Evolutionary conservation across 2,888 invertebrate species (phyloP).

Genomic region (Cerceris ruficornis): DNA sequence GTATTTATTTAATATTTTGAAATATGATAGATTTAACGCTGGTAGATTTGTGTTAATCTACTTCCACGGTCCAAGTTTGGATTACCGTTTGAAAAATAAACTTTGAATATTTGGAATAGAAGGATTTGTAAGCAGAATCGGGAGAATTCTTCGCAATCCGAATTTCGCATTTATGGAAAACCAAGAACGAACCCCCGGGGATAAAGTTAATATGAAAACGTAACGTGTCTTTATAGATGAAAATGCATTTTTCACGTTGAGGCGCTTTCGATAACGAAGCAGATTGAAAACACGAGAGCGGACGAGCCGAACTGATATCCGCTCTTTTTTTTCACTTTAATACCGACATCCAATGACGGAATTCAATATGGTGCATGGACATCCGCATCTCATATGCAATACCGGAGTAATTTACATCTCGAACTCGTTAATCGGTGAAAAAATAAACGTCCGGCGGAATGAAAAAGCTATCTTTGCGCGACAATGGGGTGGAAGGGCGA

Average conservation of each 20-base stretch:
- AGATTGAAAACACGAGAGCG: slow-evolving; percentile 13
- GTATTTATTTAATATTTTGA: too few species aligned
- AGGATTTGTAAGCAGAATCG: too few species aligned
- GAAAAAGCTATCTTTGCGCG: slow-evolving; percentile 59
- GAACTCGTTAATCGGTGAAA: slow-evolving; percentile 54
- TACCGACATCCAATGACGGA: slow-evolving; percentile 49
- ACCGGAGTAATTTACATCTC: slow-evolving; percentile 63
- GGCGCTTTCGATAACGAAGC: slow-evolving; percentile 45
- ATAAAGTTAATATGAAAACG: too few species aligned
- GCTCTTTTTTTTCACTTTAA: slow-evolving; percentile 22
- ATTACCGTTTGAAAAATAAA: too few species aligned
- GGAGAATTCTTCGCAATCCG: too few species aligned
- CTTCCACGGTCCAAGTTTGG: too few species aligned
- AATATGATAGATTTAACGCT: too few species aligned
- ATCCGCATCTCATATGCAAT: slow-evolving; percentile 58
- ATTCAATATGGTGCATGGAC: slow-evolving; percentile 46
- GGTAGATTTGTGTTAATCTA: too few species aligned
- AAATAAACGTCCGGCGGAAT: slow-evolving; percentile 47
- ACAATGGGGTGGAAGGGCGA: slow-evolving; percentile 13
- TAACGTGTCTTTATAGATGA: too few species aligned
- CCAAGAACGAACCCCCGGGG: too few species aligned
- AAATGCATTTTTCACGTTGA: slow-evolving; percentile 13
- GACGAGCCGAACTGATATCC: background rate
- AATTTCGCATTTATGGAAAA: too few species aligned
- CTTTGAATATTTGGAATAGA: too few species aligned